These are phyloP conservation scores for Caenorhabditis afra DNA, from an alignment of 2,888 invertebrate genomes.

Conservation along the genomic window DNA sequence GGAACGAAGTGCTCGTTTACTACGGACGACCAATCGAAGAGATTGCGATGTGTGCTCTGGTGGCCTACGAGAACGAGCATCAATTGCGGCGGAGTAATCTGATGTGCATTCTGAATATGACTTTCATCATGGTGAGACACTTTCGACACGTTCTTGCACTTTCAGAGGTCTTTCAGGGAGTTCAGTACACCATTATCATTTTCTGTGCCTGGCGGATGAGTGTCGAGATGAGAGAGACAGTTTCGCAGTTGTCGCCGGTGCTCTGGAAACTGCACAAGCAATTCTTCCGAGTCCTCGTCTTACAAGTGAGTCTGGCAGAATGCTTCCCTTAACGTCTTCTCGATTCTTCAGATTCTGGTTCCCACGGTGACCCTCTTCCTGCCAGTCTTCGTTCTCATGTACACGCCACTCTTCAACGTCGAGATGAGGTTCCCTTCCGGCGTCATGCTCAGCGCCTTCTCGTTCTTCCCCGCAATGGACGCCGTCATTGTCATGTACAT, in stretches of 20 bases:
- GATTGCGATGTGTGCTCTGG: conserved; percentile 35
- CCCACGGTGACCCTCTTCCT: conserved; percentile 30
- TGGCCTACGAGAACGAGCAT: conserved; percentile 18
- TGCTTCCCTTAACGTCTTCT: too few relatives aligned
- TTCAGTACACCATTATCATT: conserved; percentile 26
- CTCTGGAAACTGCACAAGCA: conserved; percentile 21
- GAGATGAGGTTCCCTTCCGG: conserved; percentile 29
- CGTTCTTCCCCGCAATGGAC: conserved; percentile 40
- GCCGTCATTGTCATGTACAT: conserved; percentile 42
- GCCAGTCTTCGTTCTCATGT: conserved; percentile 27
- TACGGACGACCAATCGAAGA: conserved; percentile 22
- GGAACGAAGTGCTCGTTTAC: conserved; percentile 11
- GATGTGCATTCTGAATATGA: background rate
- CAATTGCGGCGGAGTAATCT: conserved; percentile 26
- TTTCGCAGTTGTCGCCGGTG: conserved; percentile 4
- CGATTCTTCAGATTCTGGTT: conserved; percentile 27
- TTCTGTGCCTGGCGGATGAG: conserved; percentile 29
- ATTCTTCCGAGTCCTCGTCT: conserved; percentile 11
- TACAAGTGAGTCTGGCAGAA: too few relatives aligned
- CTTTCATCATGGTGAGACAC: background rate
- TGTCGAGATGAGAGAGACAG: conserved; percentile 6
- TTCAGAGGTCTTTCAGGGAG: background rate
- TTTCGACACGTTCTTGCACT: background rate
- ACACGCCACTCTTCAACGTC: conserved; percentile 13
- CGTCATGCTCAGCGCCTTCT: conserved; percentile 24